A percentile compares a stretch with the other conserved stretches of the same genome.
phyloP scores from a whole-genome alignment of 2,888 invertebrate genomes.

The Phengaris alcon region DNA sequence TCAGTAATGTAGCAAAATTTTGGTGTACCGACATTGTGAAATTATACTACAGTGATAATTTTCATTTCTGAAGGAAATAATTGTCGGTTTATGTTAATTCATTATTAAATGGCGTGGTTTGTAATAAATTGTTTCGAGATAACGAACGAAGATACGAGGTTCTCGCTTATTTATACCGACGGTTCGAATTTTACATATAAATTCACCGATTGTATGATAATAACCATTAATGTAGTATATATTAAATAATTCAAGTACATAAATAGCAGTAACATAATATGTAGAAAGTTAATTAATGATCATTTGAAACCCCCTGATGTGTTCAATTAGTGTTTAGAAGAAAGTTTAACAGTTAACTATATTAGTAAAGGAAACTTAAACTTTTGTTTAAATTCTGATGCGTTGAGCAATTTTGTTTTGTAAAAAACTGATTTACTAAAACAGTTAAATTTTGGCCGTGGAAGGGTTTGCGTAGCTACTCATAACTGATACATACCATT shows the following conservation, averaged over 20 bases:
- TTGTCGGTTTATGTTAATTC: constrained; percentile 20
- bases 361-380: not conserved
- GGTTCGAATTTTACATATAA: constrained; percentile 1
- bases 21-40: not conserved
- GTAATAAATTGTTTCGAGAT: constrained; percentile 22
- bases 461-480: too few species aligned
- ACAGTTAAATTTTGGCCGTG: too few species aligned
- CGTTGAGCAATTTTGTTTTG: not conserved
- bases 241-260: not conserved
- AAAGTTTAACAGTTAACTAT: not conserved
- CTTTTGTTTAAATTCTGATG: not conserved
- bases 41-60: constrained; percentile 15
- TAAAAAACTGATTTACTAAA: too few species aligned
- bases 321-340: not conserved
- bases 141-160: constrained; percentile 7
- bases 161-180: not conserved
- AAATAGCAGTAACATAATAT: not conserved
- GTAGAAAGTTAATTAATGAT: not conserved
- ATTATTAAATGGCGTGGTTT: constrained; percentile 9
- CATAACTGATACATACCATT: too few species aligned
- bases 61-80: constrained; percentile 19
- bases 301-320: not conserved
- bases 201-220: constrained; percentile 16
- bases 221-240: not conserved
- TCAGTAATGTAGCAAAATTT: too few species aligned